These are phyloP conservation scores for Nemotelus pantherinus DNA, from an alignment of 2,888 invertebrate genomes.

Conservation along the genomic window DNA sequence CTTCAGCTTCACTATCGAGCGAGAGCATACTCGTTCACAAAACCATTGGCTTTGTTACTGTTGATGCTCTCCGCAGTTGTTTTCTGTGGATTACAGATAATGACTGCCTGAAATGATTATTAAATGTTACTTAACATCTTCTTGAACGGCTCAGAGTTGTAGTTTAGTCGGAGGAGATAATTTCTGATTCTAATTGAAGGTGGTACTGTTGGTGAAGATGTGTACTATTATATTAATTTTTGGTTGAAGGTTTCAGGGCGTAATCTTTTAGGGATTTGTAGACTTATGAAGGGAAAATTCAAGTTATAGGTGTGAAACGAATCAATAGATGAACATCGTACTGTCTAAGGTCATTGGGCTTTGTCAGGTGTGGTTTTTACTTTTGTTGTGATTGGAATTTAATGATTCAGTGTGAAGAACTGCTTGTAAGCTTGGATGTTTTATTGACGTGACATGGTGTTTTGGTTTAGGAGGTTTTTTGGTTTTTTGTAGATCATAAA, in stretches of 20 bases:
- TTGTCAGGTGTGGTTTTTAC: too few relatives aligned
- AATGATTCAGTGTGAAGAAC: too few relatives aligned
- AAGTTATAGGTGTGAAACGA: neutral
- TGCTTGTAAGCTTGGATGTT: too few relatives aligned
- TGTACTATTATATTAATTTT: neutral
- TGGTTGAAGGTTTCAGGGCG: slow-evolving; percentile 5
- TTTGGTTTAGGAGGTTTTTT: too few relatives aligned
- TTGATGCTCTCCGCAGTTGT: neutral
- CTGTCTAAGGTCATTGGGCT: too few relatives aligned
- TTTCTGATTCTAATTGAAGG: neutral
- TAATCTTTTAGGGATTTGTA: neutral
- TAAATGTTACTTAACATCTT: neutral
- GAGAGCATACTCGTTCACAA: neutral
- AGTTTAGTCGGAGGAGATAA: slow-evolving; percentile 11
- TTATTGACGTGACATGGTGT: too few relatives aligned
- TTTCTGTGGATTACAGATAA: neutral
- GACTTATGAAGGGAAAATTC: neutral
- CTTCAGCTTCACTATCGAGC: too few relatives aligned
- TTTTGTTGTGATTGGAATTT: too few relatives aligned
- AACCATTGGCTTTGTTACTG: neutral
- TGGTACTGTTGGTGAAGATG: neutral
- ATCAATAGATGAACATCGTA: neutral
- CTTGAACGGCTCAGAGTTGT: neutral
- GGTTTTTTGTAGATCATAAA: too few relatives aligned
- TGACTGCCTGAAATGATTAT: neutral